A percentile compares a stretch with the other conserved stretches of the same genome.
Evolutionary conservation across 1,140 invertebrate genomes (phyloP).

Genomic region (Caenorhabditis tropicalis): DNA sequence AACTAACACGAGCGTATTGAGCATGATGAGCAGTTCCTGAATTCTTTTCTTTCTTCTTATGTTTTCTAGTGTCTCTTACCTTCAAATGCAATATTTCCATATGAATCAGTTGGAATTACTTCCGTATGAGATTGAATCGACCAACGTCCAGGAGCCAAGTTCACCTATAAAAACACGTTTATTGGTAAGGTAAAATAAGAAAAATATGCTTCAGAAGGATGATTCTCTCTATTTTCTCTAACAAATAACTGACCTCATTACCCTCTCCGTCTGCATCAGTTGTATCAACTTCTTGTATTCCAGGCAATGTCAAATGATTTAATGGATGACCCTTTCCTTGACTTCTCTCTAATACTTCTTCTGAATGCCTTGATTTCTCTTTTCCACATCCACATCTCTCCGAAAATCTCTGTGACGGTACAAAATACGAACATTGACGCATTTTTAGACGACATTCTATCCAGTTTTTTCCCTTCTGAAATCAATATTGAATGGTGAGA

Average conservation of each 20-base stretch:
- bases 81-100: constrained; percentile 95
- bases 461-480: constrained; percentile 76
- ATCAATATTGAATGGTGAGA: neutral
- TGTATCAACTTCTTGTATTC: constrained; percentile 37
- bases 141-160: constrained; percentile 55
- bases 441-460: constrained; percentile 92
- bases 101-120: constrained; percentile 83
- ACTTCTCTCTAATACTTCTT: constrained; percentile 18
- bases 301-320: neutral
- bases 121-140: constrained; percentile 62
- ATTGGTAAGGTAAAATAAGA: neutral
- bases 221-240: no score
- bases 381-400: constrained; percentile 58
- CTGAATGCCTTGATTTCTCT: constrained; percentile 43
- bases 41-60: neutral
- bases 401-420: constrained; percentile 71
- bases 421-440: constrained; percentile 88
- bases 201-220: no score
- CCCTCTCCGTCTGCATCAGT: constrained; percentile 6
- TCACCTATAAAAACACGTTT: neutral
- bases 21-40: constrained; percentile 85
- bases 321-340: neutral
- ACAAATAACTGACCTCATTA: neutral
- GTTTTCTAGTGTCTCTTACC: constrained; percentile 69
- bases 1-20: constrained; percentile 88